Percentiles rank a stretch among this genome's conserved stretches.
Evolutionary conservation across 2,888 invertebrate species (phyloP).

Genomic region (Drosophila nigricruria): DNA sequence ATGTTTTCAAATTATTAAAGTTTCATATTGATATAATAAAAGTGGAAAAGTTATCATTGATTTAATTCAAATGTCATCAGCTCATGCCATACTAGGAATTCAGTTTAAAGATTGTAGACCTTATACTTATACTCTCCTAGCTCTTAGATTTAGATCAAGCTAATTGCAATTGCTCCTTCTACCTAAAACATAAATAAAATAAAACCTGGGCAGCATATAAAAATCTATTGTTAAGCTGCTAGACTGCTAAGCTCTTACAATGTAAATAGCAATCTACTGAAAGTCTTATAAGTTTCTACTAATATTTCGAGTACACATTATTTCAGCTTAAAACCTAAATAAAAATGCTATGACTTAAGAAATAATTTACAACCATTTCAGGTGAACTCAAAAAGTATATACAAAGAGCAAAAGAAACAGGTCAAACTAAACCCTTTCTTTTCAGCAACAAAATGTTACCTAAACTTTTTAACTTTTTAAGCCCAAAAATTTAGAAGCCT

Average conservation of each 20-base stretch:
- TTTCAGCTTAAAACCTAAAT: neutral
- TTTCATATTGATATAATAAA: neutral
- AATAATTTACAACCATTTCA: neutral
- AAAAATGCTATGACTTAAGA: neutral
- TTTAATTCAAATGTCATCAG: too few relatives aligned
- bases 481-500: constrained; percentile 35
- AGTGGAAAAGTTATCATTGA: too few relatives aligned
- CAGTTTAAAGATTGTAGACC: too few relatives aligned
- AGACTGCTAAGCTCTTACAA: too few relatives aligned
- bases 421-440: neutral
- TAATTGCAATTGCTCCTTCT: too few relatives aligned
- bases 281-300: neutral
- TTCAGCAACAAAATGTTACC: constrained; percentile 15
- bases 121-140: too few relatives aligned
- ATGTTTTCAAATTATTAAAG: neutral
- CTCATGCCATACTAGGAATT: too few relatives aligned
- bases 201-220: too few relatives aligned
- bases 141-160: too few relatives aligned
- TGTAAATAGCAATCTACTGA: neutral
- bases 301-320: neutral
- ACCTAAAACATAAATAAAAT: too few relatives aligned
- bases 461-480: constrained; percentile 6
- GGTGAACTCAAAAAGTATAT: neutral
- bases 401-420: neutral
- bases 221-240: too few relatives aligned